These are phyloP conservation scores for Phortica okadai DNA, from an alignment of 2,888 invertebrate genomes.

Conservation along the genomic window DNA sequence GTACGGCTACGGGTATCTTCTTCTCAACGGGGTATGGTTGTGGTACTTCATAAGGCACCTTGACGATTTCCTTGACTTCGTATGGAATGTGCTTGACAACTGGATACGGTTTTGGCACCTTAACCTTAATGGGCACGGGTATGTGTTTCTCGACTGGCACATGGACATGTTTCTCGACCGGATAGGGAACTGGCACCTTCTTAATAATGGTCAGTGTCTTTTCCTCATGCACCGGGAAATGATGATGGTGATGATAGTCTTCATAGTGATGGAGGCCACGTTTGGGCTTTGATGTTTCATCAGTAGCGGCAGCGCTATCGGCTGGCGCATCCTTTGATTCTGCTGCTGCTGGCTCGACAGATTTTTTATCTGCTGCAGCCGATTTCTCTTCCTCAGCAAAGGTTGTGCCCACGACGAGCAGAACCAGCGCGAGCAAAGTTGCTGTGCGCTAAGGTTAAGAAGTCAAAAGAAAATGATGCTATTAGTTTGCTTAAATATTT, in stretches of 20 bases:
- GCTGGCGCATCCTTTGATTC: slow-evolving; percentile 55
- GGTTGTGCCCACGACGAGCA: slow-evolving; percentile 77
- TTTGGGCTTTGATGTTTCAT: slow-evolving; percentile 85
- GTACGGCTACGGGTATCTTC: slow-evolving; percentile 85
- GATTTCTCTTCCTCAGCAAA: slow-evolving; percentile 79
- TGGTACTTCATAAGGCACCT: slow-evolving; percentile 87
- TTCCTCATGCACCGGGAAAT: slow-evolving; percentile 77
- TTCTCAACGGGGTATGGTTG: slow-evolving; percentile 88
- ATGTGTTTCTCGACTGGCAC: slow-evolving; percentile 81
- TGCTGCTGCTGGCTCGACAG: slow-evolving; percentile 57
- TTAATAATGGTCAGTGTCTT: slow-evolving; percentile 86
- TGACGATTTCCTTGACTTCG: slow-evolving; percentile 87
- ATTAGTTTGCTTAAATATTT: background rate
- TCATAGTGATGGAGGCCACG: slow-evolving; percentile 82
- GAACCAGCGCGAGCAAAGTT: slow-evolving; percentile 79
- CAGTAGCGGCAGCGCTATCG: slow-evolving; percentile 76
- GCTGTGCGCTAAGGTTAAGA: slow-evolving; percentile 70
- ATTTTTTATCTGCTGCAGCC: slow-evolving; percentile 77
- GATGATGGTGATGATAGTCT: slow-evolving; percentile 73
- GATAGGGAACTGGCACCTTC: slow-evolving; percentile 84
- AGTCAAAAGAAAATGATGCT: background rate
- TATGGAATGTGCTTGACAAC: slow-evolving; percentile 83
- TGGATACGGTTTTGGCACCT: slow-evolving; percentile 84
- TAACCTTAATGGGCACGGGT: slow-evolving; percentile 81
- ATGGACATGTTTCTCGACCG: slow-evolving; percentile 81